Conservation (phyloP, 2,797 vertebrate genomes). For the Bradypodion ventrale region DNA sequence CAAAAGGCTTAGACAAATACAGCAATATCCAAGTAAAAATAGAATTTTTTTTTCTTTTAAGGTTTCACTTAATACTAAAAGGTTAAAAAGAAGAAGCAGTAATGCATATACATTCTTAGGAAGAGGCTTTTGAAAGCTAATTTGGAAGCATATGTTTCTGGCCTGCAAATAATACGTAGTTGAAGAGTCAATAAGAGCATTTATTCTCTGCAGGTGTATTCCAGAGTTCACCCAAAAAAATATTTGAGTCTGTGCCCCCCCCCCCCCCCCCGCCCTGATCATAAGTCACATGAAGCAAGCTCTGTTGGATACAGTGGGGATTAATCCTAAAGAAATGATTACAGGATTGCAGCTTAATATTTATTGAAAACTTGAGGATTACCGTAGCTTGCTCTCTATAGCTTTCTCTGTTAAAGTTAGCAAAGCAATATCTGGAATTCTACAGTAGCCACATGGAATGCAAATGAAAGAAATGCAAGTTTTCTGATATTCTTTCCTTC, state of each 20-base stretch:
- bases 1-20: slow-evolving; percentile 31
- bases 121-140: background rate
- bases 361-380: background rate
- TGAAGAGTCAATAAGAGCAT: background rate
- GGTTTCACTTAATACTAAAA: slow-evolving; percentile 11
- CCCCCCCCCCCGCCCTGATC: too few relatives aligned
- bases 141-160: background rate
- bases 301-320: background rate
- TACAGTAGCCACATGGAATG: background rate
- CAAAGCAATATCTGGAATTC: background rate
- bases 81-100: background rate
- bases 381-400: background rate
- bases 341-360: background rate
- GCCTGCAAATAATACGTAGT: background rate
- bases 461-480: background rate
- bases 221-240: background rate
- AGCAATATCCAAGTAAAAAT: slow-evolving; percentile 28
- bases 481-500: background rate
- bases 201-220: background rate
- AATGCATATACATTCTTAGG: background rate
- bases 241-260: too few relatives aligned
- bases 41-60: background rate
- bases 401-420: background rate
- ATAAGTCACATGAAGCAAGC: too few relatives aligned
- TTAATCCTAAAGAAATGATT: background rate